Percentiles rank a stretch among this genome's conserved stretches.
Conservation (phyloP, 1,140 invertebrate species). For the Trichonephila clavipes region DNA sequence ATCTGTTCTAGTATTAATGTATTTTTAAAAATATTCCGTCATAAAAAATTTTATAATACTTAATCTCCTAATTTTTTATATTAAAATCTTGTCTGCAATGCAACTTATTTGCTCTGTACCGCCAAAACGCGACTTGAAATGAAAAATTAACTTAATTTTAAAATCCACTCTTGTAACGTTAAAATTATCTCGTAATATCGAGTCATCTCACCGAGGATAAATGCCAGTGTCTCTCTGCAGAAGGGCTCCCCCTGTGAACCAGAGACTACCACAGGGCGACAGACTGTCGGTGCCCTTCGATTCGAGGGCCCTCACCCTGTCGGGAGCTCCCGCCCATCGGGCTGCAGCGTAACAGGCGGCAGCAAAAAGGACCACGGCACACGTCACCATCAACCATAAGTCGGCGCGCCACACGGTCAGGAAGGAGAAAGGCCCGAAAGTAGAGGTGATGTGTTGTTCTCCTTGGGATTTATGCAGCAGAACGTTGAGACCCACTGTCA, state of each 20-base stretch:
- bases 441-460: not conserved
- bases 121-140: too few relatives aligned
- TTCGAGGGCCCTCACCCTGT: conserved; percentile 60
- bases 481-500: conserved; percentile 36
- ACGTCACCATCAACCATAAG: not conserved
- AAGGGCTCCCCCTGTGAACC: conserved; percentile 18
- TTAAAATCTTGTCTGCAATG: too few relatives aligned
- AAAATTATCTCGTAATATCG: not conserved
- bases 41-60: too few relatives aligned
- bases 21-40: too few relatives aligned
- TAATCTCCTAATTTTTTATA: too few relatives aligned
- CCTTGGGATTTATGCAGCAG: conserved; percentile 13
- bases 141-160: too few relatives aligned
- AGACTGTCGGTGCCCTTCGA: conserved; percentile 62
- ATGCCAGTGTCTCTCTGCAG: conserved; percentile 54
- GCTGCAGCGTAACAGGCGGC: not conserved
- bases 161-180: too few relatives aligned
- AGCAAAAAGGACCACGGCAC: not conserved
- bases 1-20: too few relatives aligned
- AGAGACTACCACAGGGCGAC: conserved; percentile 55
- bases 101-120: too few relatives aligned
- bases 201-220: conserved; percentile 54
- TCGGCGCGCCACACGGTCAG: conserved; percentile 25
- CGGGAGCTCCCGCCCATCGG: conserved; percentile 36
- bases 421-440: conserved; percentile 33